Percentiles rank a stretch among this genome's conserved stretches.
phyloP scores from a whole-genome alignment of 2,113 vertebrate species.

The Burhinus oedicnemus region DNA sequence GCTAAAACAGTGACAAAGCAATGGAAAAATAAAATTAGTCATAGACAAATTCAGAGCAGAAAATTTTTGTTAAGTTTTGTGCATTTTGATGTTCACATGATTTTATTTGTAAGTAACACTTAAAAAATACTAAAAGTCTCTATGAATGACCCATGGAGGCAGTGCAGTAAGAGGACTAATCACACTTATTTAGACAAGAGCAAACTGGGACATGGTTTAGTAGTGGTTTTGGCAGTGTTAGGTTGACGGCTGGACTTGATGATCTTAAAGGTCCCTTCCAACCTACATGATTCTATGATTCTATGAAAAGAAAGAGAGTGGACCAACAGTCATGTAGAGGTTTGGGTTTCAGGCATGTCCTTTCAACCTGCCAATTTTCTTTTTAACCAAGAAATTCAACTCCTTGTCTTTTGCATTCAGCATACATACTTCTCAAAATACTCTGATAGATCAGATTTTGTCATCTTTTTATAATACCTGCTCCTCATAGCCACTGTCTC shows the following conservation, averaged over 20 bases:
- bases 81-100: neutral
- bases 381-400: neutral
- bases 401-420: neutral
- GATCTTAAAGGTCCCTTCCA: too few relatives aligned
- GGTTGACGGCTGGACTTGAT: too few relatives aligned
- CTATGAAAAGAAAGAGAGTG: neutral
- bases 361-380: neutral
- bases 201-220: too few relatives aligned
- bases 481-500: neutral
- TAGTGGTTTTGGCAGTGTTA: too few relatives aligned
- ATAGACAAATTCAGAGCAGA: neutral
- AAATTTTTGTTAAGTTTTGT: neutral
- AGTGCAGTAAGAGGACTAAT: neutral
- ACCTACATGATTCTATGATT: neutral
- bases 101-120: neutral
- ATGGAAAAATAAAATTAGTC: neutral
- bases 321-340: neutral
- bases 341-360: neutral
- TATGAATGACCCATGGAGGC: neutral
- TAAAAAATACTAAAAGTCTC: neutral
- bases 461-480: neutral
- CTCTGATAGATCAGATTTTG: neutral
- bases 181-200: accelerated
- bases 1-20: neutral
- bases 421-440: neutral